phyloP scores from a whole-genome alignment of 2,888 invertebrate species.

The Hyalella azteca region DNA sequence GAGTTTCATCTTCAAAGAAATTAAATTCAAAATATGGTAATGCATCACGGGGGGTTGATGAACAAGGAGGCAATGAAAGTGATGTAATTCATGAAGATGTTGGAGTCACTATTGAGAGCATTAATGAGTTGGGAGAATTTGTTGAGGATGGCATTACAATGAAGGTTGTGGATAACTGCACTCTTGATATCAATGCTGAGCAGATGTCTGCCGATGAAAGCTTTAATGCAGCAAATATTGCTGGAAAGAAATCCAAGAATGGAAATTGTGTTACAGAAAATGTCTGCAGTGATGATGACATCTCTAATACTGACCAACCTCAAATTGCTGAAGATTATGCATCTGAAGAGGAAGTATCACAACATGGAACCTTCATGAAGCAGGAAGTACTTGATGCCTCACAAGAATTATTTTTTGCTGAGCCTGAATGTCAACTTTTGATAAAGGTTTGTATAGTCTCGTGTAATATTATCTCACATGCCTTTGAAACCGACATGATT shows the following conservation, averaged over 20 bases:
- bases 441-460: neutral
- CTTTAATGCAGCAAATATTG: too few relatives aligned
- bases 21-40: too few relatives aligned
- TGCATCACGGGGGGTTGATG: too few relatives aligned
- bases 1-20: too few relatives aligned
- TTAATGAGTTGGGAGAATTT: neutral
- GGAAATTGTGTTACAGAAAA: neutral
- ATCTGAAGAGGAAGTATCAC: neutral
- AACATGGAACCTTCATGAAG: neutral
- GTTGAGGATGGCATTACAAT: neutral
- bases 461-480: too few relatives aligned
- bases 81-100: neutral
- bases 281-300: neutral
- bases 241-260: neutral
- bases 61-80: too few relatives aligned
- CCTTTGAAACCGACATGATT: too few relatives aligned
- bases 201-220: neutral
- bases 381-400: neutral
- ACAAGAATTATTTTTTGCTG: neutral
- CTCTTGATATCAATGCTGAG: conserved; percentile 3
- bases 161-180: conserved; percentile 8
- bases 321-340: neutral
- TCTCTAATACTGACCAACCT: neutral
- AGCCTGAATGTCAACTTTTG: neutral
- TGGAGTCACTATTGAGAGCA: neutral